These are phyloP conservation scores for Ellobius talpinus DNA, from an alignment of 2,113 vertebrate species.

Conservation along the genomic window DNA sequence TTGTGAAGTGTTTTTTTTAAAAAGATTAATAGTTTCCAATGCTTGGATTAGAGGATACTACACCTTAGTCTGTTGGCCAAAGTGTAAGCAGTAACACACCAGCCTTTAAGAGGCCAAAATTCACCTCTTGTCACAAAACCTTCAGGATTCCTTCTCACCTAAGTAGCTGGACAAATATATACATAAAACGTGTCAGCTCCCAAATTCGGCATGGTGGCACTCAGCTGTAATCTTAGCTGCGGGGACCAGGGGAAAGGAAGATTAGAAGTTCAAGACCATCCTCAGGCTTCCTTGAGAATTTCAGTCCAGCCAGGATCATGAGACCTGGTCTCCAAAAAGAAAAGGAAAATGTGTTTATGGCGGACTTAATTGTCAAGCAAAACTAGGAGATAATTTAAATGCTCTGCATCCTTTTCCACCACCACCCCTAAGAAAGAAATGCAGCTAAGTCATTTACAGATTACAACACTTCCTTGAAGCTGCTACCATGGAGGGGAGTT, in stretches of 20 bases:
- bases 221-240: neutral
- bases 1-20: neutral
- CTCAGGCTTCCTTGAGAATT: neutral
- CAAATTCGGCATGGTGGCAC: neutral
- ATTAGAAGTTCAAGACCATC: neutral
- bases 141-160: neutral
- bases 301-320: too few relatives aligned
- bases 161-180: neutral
- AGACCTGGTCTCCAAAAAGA: neutral
- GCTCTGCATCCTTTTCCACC: too few relatives aligned
- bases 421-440: neutral
- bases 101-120: neutral
- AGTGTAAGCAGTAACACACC: neutral
- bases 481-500: slow-evolving; percentile 22
- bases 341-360: neutral
- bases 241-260: neutral
- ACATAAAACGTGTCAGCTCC: neutral
- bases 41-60: neutral
- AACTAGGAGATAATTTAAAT: neutral
- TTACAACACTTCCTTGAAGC: neutral
- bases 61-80: neutral
- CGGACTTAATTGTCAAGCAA: neutral
- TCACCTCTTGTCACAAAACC: neutral
- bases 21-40: neutral
- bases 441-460: neutral